These are phyloP conservation scores for Anticlea derivata DNA, from an alignment of 2,888 invertebrate genomes.

Conservation along the genomic window DNA sequence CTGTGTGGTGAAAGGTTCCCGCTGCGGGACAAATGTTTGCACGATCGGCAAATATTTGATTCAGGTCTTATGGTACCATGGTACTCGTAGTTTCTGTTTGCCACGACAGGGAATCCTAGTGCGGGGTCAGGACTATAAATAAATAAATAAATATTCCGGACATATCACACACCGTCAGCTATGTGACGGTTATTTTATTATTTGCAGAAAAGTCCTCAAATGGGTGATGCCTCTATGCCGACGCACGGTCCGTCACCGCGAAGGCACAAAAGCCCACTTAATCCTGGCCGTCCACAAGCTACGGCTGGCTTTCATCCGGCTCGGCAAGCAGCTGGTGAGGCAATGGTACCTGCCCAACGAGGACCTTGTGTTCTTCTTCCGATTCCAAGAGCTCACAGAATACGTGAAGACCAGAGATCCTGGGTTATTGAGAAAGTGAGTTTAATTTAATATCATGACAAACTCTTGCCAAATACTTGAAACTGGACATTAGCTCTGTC, in stretches of 20 bases:
- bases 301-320: slow-evolving; percentile 81
- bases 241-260: slow-evolving; percentile 85
- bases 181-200: neutral
- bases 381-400: slow-evolving; percentile 85
- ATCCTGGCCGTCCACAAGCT: slow-evolving; percentile 83
- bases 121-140: no score
- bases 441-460: slow-evolving; percentile 22
- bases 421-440: slow-evolving; percentile 85
- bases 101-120: no score
- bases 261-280: slow-evolving; percentile 86
- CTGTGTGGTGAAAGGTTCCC: no score
- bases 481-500: no score
- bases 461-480: no score
- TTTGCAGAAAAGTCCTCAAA: slow-evolving; percentile 80
- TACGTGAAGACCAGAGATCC: slow-evolving; percentile 82
- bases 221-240: slow-evolving; percentile 85
- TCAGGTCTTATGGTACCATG: no score
- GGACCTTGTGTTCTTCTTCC: slow-evolving; percentile 87
- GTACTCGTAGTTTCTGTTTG: no score
- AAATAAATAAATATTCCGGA: no score
- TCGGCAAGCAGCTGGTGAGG: slow-evolving; percentile 83
- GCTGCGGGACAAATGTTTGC: no score
- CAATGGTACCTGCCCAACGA: slow-evolving; percentile 86
- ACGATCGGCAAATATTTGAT: no score
- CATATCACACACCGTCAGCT: no score